Evolutionary conservation across 2,113 vertebrate species (phyloP), one percentile per base, ranked within the genome.

Genomic region (Peromyscus leucopus): DNA sequence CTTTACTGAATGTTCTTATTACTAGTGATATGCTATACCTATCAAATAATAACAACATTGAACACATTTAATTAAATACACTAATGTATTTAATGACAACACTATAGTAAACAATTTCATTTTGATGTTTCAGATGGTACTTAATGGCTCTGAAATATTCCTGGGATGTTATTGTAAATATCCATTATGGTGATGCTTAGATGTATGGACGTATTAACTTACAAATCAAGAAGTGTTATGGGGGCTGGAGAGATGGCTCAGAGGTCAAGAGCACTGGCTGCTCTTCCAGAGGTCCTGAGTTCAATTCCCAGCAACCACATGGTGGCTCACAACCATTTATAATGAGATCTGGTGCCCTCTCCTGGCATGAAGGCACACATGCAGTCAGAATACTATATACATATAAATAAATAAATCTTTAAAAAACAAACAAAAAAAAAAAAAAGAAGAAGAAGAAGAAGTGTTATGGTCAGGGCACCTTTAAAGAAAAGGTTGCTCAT

Each of bases 131-230:
- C 83, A 65, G 31, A 65, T 39, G 61, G 69, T 57, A 84, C 31
- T 94, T 88, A 74, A 75, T n/a, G 63, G 36, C 72, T 88, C 48
- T 72, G 46, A 95, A 96, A n/a, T 75, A 22, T 46, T 17, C 84
- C 91, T 42, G 61, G 79, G 92, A 69, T 55, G 42, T 82, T 83
- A 74, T 84, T 69, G 75, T 67, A 92, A 72, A 67, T 26, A 79
- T 71, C 42, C 67, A 63, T 71, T 89, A 80, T 78, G 79, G 76
- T 26, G 31, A 7, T 22, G 7, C 28, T 51, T 71, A 79, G 42
- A 26, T 13, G 3, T 6, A 36, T 16, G 39, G 63, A 93, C 74
- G 24, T 10, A 63, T 19, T 57, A 65, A 69, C 19, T 51, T 82
- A 82, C 1, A 67, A 74, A 86, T 57, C 17, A 16, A 42, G 57